phyloP scores from a whole-genome alignment of 2,113 vertebrate species.

The Vanacampus margaritifer region DNA sequence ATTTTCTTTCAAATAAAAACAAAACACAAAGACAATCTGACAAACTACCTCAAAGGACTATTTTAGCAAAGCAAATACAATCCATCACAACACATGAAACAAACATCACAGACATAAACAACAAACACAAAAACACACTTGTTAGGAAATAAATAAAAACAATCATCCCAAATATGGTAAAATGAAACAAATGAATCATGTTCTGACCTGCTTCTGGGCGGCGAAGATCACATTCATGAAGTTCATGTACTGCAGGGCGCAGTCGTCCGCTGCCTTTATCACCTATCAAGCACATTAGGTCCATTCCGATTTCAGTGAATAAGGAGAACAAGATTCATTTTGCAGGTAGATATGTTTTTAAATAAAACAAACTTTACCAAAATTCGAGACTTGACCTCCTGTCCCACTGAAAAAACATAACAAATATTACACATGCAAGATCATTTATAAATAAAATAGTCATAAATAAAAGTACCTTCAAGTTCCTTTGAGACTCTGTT shows the following conservation, averaged over 20 bases:
- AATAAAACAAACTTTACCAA: conserved; percentile 76
- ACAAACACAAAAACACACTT: too few relatives aligned
- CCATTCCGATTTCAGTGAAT: neutral
- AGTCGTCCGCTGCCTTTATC: conserved; percentile 94
- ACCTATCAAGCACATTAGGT: conserved; percentile 71
- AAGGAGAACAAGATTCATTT: neutral
- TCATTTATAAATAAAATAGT: neutral
- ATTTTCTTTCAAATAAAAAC: neutral
- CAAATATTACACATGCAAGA: neutral
- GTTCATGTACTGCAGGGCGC: conserved; percentile 93
- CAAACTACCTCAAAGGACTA: too few relatives aligned
- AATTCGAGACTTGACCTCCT: conserved; percentile 92
- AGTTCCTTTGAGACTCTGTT: conserved; percentile 84
- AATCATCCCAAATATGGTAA: too few relatives aligned
- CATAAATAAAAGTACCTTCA: conserved; percentile 74
- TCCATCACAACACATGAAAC: too few relatives aligned
- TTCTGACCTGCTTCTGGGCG: conserved; percentile 89
- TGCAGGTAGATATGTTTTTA: neutral
- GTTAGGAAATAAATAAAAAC: too few relatives aligned
- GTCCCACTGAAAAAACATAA: conserved; percentile 71
- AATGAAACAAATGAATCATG: neutral
- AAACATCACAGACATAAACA: too few relatives aligned
- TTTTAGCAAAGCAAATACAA: too few relatives aligned
- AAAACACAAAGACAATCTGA: neutral
- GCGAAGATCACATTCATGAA: conserved; percentile 99